Evolutionary conservation across 2,888 invertebrate species (phyloP).

Genomic region (Perizoma affinitatum): DNA sequence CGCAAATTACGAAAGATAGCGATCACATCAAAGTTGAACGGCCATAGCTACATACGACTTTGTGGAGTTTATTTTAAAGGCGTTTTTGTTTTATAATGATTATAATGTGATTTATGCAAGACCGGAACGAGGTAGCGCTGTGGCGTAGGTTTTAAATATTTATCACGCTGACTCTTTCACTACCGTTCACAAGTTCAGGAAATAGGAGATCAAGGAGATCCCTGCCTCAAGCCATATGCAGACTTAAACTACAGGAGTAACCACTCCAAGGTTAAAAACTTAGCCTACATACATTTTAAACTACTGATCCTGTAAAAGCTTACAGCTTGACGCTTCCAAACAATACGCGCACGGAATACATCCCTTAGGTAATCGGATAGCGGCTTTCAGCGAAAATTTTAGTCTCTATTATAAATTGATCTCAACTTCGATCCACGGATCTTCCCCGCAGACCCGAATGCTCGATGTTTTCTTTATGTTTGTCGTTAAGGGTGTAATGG

Average conservation of each 20-base stretch:
- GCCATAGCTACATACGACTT: conserved; percentile 38
- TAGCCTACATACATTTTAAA: neutral
- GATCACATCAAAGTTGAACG: conserved; percentile 53
- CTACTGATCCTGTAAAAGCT: conserved; percentile 36
- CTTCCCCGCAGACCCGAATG: conserved; percentile 55
- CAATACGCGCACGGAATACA: conserved; percentile 63
- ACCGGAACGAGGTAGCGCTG: too few species aligned
- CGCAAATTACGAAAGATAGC: conserved; percentile 57
- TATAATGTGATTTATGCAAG: neutral
- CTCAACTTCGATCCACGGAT: conserved; percentile 56
- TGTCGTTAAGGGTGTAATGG: conserved; percentile 42
- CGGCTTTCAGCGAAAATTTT: conserved; percentile 72
- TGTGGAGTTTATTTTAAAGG: conserved; percentile 21
- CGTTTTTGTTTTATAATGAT: conserved; percentile 14
- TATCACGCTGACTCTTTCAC: too few species aligned
- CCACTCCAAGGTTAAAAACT: too few species aligned
- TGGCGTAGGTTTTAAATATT: too few species aligned
- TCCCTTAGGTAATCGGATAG: conserved; percentile 73
- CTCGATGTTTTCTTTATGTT: conserved; percentile 45
- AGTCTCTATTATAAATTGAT: conserved; percentile 70
- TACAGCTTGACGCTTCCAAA: conserved; percentile 44
- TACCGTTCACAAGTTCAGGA: too few species aligned
- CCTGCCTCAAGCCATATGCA: too few species aligned
- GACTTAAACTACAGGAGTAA: too few species aligned
- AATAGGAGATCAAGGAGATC: too few species aligned